A percentile compares a stretch with the other conserved stretches of the same genome.
Evolutionary conservation across 2,113 vertebrate species (phyloP).

Genomic region (Pycnonotus jocosus): DNA sequence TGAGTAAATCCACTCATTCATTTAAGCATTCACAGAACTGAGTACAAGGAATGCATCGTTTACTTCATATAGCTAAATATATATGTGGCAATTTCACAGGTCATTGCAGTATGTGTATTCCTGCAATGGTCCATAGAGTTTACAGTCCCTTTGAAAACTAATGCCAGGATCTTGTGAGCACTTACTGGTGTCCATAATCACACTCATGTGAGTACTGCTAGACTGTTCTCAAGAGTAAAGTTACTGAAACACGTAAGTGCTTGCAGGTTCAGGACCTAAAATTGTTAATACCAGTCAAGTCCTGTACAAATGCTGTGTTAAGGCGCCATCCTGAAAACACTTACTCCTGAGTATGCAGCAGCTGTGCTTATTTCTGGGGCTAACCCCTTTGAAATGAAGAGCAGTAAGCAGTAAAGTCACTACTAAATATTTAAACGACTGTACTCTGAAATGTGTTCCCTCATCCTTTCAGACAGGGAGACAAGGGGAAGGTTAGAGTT

Average conservation of each 20-base stretch:
- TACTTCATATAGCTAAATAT: neutral
- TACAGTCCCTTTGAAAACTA: constrained; percentile 49
- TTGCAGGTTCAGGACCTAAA: constrained; percentile 39
- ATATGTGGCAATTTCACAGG: constrained; percentile 23
- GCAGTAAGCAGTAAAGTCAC: neutral
- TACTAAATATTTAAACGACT: neutral
- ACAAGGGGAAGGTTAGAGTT: neutral
- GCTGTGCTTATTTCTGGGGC: constrained; percentile 11
- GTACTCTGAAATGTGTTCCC: neutral
- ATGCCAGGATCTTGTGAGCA: neutral
- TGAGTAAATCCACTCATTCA: neutral
- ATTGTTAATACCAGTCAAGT: constrained; percentile 9
- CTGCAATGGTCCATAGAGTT: constrained; percentile 9
- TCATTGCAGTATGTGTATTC: neutral
- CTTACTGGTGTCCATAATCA: neutral
- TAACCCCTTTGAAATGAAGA: constrained; percentile 28
- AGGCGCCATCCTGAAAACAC: constrained; percentile 3
- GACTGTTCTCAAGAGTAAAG: constrained; percentile 25
- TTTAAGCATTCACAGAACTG: neutral
- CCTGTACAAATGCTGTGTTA: constrained; percentile 1
- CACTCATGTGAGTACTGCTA: neutral
- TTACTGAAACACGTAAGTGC: neutral
- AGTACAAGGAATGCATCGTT: neutral
- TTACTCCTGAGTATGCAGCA: neutral
- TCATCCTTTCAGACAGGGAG: neutral